Evolutionary conservation across 1,140 invertebrate genomes (phyloP), one percentile per base, ranked within the genome.

Genomic region (Pachyrhynchus sulphureomaculatus): DNA sequence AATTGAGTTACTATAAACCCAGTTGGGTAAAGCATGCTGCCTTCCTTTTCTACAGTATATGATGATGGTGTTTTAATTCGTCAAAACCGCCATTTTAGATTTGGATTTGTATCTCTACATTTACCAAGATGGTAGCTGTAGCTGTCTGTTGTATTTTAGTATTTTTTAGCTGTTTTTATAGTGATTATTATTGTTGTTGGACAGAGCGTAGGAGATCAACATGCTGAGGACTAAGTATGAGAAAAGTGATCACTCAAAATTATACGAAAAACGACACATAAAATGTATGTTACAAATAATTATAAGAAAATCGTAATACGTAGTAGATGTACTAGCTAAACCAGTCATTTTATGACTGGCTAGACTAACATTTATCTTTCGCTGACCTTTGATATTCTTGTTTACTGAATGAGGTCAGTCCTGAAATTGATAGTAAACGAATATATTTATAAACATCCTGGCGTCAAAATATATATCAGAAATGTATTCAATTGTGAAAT

Each of bases 81-180:
- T n/a, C n/a, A n/a, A n/a, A n/a, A n/a, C n/a, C n/a, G n/a, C n/a
- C n/a, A n/a, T n/a, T n/a, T n/a, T n/a, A n/a, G n/a, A n/a, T n/a
- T n/a, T n/a, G n/a, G n/a, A 47, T 18, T 21, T 8, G 4, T n/a
- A 23, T 48, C 24, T 77, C 64, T 77, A 37, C 21, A 15, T 33
- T 52, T 44, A 58, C 49, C 62, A 76, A 71, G 62, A 89, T 90
- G 88, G 85, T 90, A 65, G 87, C 87, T 21, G 86, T 90, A 62
- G 88, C 87, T 68, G 88, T 90, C 65, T 89, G 87, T 77, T 89
- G 87, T 76, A 87, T 90, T 67, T 78, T 89, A 53, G 86, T 90
- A 64, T 80, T 90, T n/a, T 57, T 79, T 90, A 67, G 82, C 85
- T 58, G 87, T 89, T 56, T 90, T 90, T 80, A 89, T 90, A 59